Evolutionary conservation across 2,888 invertebrate genomes (phyloP), one percentile per base, ranked within the genome.

Genomic region (Lasioglossum calceatum): DNA sequence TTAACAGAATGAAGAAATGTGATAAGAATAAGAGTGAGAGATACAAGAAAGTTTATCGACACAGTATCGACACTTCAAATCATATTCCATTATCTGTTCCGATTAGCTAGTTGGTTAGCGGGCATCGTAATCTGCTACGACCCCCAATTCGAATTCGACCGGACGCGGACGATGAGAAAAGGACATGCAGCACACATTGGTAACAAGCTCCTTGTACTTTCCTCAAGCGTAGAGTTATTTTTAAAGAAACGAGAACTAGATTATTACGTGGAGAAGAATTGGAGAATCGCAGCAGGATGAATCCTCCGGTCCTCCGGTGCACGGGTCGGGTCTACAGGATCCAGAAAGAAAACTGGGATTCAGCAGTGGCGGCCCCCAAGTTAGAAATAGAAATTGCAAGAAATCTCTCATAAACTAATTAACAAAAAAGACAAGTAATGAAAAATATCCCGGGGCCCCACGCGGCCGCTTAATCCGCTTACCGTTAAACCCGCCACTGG

Each of bases 31-130:
- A 42, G 14, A 16, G 12, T 50, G 12, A 61, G 16, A 36, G 67
- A 70, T 32, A 42, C 7, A 74, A 73, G 54, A 27, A 58, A 32
- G 32, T 47, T 44, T 75, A 44, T 44, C 36, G 36, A 36, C 36
- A 47, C 44, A 64, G 58, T 70, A 54, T 12, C 32, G 67, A 54
- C 42, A 70, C n/a, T 75, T 64, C 19, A 81, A 64, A 23, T 76
- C 19, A 47, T 61, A 36, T 70, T 74, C 19, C 54, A 44, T 47
- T 75, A 73, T 47, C 36, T 54, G 23, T 77, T 54, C n/a, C 36
- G 8, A 32, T 77, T 73, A 82, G 67, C 36, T n/a, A 23, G 67
- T 77, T 10, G 54, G 58, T n/a, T 36, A 67, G 47, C 70, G 8
- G 19, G 32, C 19, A 32, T 36, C 4, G 36, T 32, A 64, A 32